phyloP scores from a whole-genome alignment of 2,113 vertebrate genomes.

The Paramormyrops kingsleyae region DNA sequence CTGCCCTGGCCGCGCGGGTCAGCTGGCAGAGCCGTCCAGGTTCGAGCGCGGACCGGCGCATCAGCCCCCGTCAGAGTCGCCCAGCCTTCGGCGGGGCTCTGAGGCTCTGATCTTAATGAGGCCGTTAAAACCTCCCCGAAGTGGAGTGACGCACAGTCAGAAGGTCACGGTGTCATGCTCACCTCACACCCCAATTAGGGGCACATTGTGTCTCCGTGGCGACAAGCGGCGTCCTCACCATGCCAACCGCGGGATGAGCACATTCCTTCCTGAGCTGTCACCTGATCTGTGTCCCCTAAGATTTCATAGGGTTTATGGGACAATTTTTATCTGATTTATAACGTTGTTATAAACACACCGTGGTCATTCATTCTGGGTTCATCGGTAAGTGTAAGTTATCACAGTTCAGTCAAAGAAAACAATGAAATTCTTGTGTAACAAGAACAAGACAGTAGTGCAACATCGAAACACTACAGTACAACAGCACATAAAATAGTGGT shows the following conservation, averaged over 20 bases:
- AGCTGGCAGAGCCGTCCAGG: background rate
- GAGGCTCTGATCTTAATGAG: conserved; percentile 23
- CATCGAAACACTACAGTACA: background rate
- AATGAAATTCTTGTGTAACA: background rate
- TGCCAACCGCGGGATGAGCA: background rate
- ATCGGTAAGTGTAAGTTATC: background rate
- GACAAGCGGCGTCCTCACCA: background rate
- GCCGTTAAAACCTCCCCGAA: conserved; percentile 11
- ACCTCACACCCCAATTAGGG: conserved; percentile 23
- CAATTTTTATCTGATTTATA: background rate
- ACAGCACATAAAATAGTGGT: background rate
- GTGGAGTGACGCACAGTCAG: background rate
- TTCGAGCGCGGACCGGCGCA: background rate
- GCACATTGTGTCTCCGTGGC: background rate
- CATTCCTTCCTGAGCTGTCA: background rate
- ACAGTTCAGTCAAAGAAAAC: background rate
- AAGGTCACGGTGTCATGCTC: conserved; percentile 18
- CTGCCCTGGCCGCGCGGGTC: too few species aligned
- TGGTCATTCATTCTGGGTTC: background rate
- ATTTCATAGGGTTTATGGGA: background rate
- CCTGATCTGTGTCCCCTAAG: background rate
- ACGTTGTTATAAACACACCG: background rate
- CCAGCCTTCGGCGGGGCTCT: background rate
- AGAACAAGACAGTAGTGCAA: too few species aligned
- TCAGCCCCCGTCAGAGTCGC: background rate